phyloP scores from a whole-genome alignment of 2,113 vertebrate species.

The Silurus asotus region DNA sequence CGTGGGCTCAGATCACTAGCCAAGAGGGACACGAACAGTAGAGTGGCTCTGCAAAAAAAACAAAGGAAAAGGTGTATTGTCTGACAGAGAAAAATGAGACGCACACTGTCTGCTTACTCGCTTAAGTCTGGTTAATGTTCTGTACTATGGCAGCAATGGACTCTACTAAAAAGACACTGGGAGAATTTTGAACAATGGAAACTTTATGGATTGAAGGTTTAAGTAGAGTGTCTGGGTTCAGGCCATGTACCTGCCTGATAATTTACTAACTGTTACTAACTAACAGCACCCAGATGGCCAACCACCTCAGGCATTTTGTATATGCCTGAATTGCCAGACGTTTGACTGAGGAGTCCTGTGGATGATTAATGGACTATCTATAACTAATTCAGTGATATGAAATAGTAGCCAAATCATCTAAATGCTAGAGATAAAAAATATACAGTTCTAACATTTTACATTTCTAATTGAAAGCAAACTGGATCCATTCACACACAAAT shows the following conservation, averaged over 20 bases:
- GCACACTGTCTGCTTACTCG: slow-evolving; percentile 24
- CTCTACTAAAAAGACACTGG: neutral
- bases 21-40: neutral
- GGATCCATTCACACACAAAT: neutral
- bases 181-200: neutral
- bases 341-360: neutral
- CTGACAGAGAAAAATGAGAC: slow-evolving; percentile 48
- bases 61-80: slow-evolving; percentile 21
- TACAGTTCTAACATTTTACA: neutral
- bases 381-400: neutral
- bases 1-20: slow-evolving; percentile 24
- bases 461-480: neutral
- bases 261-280: neutral
- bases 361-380: neutral
- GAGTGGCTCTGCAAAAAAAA: slow-evolving; percentile 22
- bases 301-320: neutral
- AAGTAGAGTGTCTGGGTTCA: neutral
- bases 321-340: neutral
- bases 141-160: neutral
- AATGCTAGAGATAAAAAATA: neutral
- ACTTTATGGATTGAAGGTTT: neutral
- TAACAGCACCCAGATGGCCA: neutral
- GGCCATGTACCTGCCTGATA: neutral
- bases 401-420: neutral
- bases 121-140: slow-evolving; percentile 45